A percentile compares a stretch with the other conserved stretches of the same genome.
These are phyloP conservation scores for Ylistrum balloti DNA, from an alignment of 1,140 invertebrate species.

Conservation along the genomic window DNA sequence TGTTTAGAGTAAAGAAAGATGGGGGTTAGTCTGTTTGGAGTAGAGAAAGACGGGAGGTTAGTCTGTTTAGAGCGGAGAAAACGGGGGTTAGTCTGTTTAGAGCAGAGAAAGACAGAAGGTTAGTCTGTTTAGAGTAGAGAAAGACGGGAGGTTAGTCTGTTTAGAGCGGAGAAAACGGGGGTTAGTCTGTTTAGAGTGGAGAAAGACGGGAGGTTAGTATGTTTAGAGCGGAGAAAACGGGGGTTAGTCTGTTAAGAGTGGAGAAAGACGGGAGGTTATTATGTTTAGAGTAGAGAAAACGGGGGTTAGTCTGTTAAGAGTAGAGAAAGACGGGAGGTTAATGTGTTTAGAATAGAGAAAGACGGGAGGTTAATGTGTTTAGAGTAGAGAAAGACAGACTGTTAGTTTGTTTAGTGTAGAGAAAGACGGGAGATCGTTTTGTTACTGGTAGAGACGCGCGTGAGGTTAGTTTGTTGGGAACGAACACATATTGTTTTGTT, in stretches of 20 bases:
- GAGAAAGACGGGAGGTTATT: background rate
- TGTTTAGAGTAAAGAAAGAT: background rate
- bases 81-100: background rate
- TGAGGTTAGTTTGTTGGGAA: background rate
- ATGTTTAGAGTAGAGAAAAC: background rate
- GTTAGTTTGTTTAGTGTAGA: background rate
- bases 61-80: background rate
- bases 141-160: background rate
- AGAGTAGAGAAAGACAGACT: background rate
- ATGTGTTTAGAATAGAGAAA: background rate
- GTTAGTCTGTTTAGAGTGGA: background rate
- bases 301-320: background rate
- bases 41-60: background rate
- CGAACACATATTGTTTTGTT: no score
- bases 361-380: background rate
- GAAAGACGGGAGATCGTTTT: background rate
- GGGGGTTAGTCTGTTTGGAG: background rate
- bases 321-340: background rate
- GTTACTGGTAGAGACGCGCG: background rate
- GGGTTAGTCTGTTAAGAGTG: background rate
- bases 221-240: background rate
- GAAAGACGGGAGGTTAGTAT: background rate
- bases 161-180: no score
- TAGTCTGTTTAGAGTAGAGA: background rate
- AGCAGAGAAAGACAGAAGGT: background rate